Conservation (phyloP, 2,113 vertebrate genomes). For the Malurus melanocephalus region DNA sequence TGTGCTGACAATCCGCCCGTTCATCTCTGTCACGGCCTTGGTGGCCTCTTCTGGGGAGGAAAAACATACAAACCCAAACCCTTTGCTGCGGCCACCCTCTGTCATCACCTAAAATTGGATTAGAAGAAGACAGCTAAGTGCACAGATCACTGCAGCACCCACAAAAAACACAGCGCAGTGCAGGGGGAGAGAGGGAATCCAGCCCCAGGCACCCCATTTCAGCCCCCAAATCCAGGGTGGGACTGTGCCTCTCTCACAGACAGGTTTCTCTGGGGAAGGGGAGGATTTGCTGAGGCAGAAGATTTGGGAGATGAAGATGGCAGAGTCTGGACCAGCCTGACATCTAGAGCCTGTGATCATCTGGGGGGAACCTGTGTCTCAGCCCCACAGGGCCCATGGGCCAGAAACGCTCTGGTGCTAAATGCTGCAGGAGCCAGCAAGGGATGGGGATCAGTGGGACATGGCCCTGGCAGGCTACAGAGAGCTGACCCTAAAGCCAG, state of each 20-base stretch:
- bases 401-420: background rate
- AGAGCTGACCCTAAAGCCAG: background rate
- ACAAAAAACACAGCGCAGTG: accelerated
- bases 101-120: conserved; percentile 90
- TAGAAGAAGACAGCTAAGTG: conserved; percentile 63
- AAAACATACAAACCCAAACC: conserved; percentile 98
- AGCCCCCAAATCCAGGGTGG: background rate
- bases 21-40: conserved; percentile 97
- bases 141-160: background rate
- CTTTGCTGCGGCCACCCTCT: conserved; percentile 91
- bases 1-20: conserved; percentile 89
- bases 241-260: accelerated
- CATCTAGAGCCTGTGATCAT: accelerated
- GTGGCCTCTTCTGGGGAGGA: conserved; percentile 96
- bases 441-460: background rate
- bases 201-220: background rate
- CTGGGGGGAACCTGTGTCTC: background rate
- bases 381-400: accelerated
- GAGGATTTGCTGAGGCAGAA: background rate
- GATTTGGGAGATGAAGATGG: background rate
- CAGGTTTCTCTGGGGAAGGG: background rate
- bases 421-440: background rate
- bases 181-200: background rate
- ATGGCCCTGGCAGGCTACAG: background rate
- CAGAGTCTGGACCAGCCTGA: background rate